Evolutionary conservation across 2,888 invertebrate genomes (phyloP).

Genomic region (Amblyteles armatorius): DNA sequence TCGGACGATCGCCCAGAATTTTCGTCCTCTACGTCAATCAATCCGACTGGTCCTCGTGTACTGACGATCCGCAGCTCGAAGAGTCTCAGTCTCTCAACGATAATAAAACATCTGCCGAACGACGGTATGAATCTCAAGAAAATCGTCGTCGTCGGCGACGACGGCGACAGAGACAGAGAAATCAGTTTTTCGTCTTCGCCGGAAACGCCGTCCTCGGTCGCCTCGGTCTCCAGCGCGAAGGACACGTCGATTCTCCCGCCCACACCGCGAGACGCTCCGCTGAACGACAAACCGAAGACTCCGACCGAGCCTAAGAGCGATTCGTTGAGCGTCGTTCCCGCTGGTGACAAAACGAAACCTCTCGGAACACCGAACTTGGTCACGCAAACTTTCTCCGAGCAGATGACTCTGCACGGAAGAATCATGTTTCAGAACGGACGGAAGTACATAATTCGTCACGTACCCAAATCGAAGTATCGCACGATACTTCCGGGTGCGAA

Average conservation of each 20-base stretch:
- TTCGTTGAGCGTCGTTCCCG: background rate
- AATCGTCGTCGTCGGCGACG: constrained; percentile 75
- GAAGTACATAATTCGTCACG: constrained; percentile 72
- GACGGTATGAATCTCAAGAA: constrained; percentile 74
- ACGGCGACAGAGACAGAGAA: constrained; percentile 57
- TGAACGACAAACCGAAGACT: background rate
- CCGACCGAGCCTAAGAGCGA: no score
- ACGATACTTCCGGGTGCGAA: constrained; percentile 55
- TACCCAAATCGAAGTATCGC: constrained; percentile 51
- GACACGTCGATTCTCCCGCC: background rate
- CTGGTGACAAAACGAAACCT: background rate
- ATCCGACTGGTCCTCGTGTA: constrained; percentile 70
- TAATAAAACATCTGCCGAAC: constrained; percentile 76
- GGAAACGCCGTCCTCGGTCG: background rate
- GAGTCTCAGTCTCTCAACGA: constrained; percentile 72
- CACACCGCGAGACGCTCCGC: background rate
- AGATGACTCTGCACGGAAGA: constrained; percentile 66
- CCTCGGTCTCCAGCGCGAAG: background rate
- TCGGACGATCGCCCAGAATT: constrained; percentile 34
- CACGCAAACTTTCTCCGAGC: constrained; percentile 61
- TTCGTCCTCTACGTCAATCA: constrained; percentile 37
- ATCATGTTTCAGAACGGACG: constrained; percentile 73
- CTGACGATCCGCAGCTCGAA: constrained; percentile 74
- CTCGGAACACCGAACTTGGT: background rate
- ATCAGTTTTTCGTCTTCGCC: background rate